Conservation (phyloP, 1,140 invertebrate species). For the Triops longicaudatus region DNA sequence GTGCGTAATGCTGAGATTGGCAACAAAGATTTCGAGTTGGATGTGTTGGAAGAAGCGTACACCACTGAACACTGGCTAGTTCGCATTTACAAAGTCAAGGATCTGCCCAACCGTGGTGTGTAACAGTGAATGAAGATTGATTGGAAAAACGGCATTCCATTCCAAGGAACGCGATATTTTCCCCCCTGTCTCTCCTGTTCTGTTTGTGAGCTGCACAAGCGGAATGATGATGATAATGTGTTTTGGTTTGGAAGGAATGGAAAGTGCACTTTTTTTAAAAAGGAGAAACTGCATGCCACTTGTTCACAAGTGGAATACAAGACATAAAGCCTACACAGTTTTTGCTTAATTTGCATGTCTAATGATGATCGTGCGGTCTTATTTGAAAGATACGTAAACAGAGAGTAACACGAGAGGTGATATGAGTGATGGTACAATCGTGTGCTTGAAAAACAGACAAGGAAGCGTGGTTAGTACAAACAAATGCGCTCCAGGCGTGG, state of each 20-base stretch:
- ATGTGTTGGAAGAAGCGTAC: constrained; percentile 87
- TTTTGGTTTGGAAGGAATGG: not conserved
- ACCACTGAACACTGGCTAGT: constrained; percentile 94
- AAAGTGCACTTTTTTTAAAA: constrained; percentile 16
- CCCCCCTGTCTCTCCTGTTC: too few species aligned
- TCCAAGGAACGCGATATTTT: not conserved
- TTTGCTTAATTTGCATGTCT: not conserved
- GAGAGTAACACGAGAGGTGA: not conserved
- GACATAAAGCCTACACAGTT: not conserved
- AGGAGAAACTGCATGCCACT: not conserved
- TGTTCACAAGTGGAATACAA: not conserved
- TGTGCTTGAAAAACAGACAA: not conserved
- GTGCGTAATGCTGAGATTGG: constrained; percentile 87
- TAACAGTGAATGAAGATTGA: constrained; percentile 35
- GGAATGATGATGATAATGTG: not conserved
- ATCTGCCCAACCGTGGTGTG: constrained; percentile 70
- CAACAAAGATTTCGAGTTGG: constrained; percentile 88
- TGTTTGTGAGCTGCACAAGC: not conserved
- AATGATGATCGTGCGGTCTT: not conserved
- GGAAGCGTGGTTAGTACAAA: not conserved
- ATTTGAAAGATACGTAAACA: not conserved
- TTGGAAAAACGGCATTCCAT: not conserved
- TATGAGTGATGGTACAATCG: too few species aligned
- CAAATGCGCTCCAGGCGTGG: not conserved
- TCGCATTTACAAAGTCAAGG: constrained; percentile 89